Conservation (phyloP, 2,888 invertebrate genomes). For the Oegoconia quadripuncta region DNA sequence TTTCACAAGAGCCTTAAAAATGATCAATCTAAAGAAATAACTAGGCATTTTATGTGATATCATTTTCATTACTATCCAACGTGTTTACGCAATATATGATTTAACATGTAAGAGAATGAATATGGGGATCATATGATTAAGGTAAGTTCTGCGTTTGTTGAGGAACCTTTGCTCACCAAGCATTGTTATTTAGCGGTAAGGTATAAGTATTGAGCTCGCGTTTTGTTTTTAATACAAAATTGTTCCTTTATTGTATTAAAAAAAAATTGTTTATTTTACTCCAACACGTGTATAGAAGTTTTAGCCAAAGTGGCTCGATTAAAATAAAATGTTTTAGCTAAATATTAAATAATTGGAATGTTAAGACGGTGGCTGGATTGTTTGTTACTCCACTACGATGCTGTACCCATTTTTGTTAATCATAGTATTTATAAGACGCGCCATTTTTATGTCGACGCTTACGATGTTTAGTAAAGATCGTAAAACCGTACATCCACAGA, state of each 20-base stretch:
- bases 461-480: no score
- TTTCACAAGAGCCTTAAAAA: no score
- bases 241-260: background rate
- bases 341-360: background rate
- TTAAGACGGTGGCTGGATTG: background rate
- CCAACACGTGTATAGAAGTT: background rate
- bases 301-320: background rate
- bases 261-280: background rate
- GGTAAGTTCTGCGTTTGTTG: background rate
- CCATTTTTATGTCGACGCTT: background rate
- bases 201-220: slow-evolving; percentile 47
- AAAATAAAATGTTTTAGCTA: background rate
- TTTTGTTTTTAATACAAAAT: slow-evolving; percentile 29
- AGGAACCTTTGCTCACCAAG: slow-evolving; percentile 32
- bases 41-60: no score
- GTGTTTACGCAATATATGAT: no score
- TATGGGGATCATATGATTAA: slow-evolving; percentile 1
- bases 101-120: slow-evolving; percentile 1
- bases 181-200: slow-evolving; percentile 55
- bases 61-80: no score
- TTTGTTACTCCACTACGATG: background rate
- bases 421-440: background rate
- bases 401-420: background rate
- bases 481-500: no score
- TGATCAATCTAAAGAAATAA: no score